Evolutionary conservation across 37 sponge, comb jelly and placozoan species (phyloP).

Genomic region (Petrosia ficiformis): DNA sequence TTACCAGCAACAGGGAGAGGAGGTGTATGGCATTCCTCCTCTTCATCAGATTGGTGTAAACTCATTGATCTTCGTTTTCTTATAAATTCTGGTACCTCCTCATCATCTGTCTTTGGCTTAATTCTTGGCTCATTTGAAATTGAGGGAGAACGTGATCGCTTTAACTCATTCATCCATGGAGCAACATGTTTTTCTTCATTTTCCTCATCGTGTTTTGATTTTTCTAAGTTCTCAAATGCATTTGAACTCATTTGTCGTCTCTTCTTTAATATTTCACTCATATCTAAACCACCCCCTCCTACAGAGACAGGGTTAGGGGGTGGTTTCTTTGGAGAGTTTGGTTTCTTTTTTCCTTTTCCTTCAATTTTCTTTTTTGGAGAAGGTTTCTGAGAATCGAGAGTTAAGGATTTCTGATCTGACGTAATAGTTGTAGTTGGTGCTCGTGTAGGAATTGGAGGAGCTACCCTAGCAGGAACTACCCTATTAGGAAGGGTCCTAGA

Average conservation of each 20-base stretch:
- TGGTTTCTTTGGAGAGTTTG: not conserved
- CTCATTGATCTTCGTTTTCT: slow-evolving; percentile 17
- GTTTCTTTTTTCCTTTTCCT: slow-evolving; percentile 11
- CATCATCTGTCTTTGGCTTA: not conserved
- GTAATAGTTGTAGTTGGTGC: slow-evolving; percentile 27
- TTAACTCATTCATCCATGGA: slow-evolving; percentile 48
- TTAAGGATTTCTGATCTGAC: not conserved
- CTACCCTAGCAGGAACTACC: not conserved
- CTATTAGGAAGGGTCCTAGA: slow-evolving; percentile 9
- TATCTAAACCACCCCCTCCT: slow-evolving; percentile 21
- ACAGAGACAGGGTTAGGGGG: not conserved
- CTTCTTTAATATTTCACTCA: slow-evolving; percentile 43
- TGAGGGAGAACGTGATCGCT: not conserved
- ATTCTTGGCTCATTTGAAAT: too few relatives aligned
- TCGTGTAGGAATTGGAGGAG: slow-evolving; percentile 33
- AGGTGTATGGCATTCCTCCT: not conserved
- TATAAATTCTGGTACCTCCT: slow-evolving; percentile 40
- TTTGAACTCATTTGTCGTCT: not conserved
- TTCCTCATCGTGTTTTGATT: slow-evolving; percentile 24
- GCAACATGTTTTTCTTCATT: slow-evolving; percentile 14
- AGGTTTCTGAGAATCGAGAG: not conserved
- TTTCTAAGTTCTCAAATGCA: slow-evolving; percentile 39
- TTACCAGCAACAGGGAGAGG: not conserved
- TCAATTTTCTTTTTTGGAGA: not conserved
- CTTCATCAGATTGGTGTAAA: not conserved